Conservation (phyloP, 2,797 vertebrate species). For the Rhabdophis nuchalis region DNA sequence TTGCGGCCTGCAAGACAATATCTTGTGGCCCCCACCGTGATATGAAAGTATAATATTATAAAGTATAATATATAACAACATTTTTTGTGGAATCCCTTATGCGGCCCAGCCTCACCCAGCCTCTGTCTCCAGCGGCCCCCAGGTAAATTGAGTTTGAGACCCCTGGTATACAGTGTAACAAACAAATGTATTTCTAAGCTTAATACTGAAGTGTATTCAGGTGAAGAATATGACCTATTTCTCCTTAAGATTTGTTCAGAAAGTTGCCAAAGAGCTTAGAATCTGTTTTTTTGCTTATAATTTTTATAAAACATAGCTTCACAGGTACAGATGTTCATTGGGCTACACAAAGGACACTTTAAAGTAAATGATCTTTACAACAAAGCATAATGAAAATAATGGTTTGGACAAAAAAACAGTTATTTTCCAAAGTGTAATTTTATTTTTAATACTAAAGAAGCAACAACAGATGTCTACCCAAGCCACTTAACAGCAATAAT, state of each 20-base stretch:
- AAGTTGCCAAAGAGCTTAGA: background rate
- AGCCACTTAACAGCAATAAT: slow-evolving; percentile 10
- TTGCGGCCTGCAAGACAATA: no score
- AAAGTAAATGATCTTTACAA: slow-evolving; percentile 31
- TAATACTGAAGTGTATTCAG: background rate
- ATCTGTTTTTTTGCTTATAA: slow-evolving; percentile 8
- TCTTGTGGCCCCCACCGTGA: no score
- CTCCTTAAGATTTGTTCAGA: background rate
- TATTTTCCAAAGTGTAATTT: slow-evolving; percentile 19
- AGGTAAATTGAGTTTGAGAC: no score
- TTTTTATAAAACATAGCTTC: background rate
- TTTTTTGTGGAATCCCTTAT: no score
- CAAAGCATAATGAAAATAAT: background rate
- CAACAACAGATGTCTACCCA: slow-evolving; percentile 46
- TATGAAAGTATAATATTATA: no score
- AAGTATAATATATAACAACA: no score
- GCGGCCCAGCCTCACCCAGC: no score
- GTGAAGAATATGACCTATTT: background rate
- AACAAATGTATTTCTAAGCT: background rate
- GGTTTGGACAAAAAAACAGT: slow-evolving; percentile 40
- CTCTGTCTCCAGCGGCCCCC: no score
- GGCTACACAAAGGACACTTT: slow-evolving; percentile 2
- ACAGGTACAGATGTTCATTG: background rate
- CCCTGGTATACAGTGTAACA: background rate
- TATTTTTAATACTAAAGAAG: slow-evolving; percentile 42